Base-by-base conservation (phyloP, 2,113 vertebrate species). In the Epinephelus fuscoguttatus region DNA sequence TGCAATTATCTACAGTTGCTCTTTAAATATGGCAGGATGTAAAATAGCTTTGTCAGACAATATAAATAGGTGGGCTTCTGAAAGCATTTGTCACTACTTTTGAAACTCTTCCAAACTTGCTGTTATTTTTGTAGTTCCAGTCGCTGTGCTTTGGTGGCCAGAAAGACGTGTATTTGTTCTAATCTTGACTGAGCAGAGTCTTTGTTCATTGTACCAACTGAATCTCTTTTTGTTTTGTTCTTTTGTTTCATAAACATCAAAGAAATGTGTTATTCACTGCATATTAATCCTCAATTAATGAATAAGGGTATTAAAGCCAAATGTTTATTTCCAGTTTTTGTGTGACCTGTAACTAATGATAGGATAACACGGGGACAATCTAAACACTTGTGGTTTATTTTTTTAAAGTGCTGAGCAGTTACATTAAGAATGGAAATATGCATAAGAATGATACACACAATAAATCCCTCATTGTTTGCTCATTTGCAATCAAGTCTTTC, bases 1-100 rank as follows among this genome's bases (percentile, higher is more conserved):
- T 63, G 77, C 79, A 73, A 80, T 92, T 92, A 91, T 92, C 69
- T 79, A 77, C 79, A 70, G 60, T 77, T 88, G 89, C 89, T 91
- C 87, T 92, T 89, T 89, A 88, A 90, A 78, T 55, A 81, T 88
- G 85, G 79, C 90, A 85, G 7, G 8, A 50, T 90, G 69, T 88
- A 89, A 93, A 37, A 94, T 93, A 72, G 62, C 4, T 63, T 53
- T 78, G 82, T 87, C 81, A 66, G 40, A 13, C 68, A 79, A 64
- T 84, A 86, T 75, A 45, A 82, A 88, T 90, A 78, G 78, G 25
- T 74, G 25, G 79, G 40, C 56, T 47, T 64, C 42, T 21, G 56
- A 57, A 84, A 86, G 57, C 60, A 80, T 85, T 79, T 68, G 53
- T 88, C 81, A 40, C 50, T 33, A 63, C 56, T 84, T 82, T 70